Base-by-base conservation (phyloP, 2,888 invertebrate species). In the Epicampocera succincta region DNA sequence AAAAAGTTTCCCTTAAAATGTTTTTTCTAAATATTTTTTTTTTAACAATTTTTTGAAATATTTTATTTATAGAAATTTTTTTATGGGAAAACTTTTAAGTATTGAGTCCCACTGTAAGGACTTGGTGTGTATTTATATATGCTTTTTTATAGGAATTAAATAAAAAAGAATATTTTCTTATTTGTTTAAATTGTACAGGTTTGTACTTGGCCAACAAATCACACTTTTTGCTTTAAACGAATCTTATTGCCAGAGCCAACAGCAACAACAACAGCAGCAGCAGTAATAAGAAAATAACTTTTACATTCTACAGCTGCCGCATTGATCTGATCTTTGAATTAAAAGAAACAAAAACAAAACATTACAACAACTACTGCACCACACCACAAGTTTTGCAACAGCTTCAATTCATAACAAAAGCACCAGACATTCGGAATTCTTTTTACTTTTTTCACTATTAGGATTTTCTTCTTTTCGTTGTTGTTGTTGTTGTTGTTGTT, bases 231-330 rank as follows among this genome's bases (percentile, higher is more conserved):
- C 33, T 48, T 60, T 25, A 21, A 68, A 60, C 50, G 60, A 42
- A 68, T 65, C 44, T 63, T 58, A 58, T 71, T 73, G 65, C 65
- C 17, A 33, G 15, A 21, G 17, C 38, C n/a, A n/a, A 3, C 29
- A 48, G 19, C 8, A 50, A 29, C 50, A 68, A 69, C 60, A 61
- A 69, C 52, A 60, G 17, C 9, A 50, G 19, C 44, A 69, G 54
- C 61, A 61, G 63, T 52, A 69, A 61, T 69, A 65, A 66, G 65
- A 74, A 78, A 78, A 78, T 68, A 80, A 69, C 54, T 74, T 68
- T 56, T 61, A 80, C 80, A 80, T 80, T 80, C 58, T 82, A 75
- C 82, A 82, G 78, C 82, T 82, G 82, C 78, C 74, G 69, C 82
- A 66, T 54, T 71, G 82, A 82, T 82, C 71, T 82, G 78, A 82